These are phyloP conservation scores for Nematostella vectensis DNA, from an alignment of 92 coral and sea anemone species.

Conservation along the genomic window DNA sequence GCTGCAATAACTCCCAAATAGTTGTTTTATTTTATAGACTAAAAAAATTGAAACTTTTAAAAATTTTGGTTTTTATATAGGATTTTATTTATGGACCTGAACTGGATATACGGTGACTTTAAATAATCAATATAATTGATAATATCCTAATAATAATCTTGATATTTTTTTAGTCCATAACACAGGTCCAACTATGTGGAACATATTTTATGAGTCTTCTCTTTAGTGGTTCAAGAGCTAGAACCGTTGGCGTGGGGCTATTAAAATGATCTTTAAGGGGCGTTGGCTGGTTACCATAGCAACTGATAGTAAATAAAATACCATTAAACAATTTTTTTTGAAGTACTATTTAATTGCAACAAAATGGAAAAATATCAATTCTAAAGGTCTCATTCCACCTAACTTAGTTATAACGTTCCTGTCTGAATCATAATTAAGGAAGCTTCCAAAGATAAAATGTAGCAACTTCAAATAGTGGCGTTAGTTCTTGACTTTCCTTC, in stretches of 20 bases:
- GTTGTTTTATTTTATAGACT: background rate
- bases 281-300: slow-evolving; percentile 22
- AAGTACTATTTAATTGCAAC: background rate
- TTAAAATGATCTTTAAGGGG: slow-evolving; percentile 8
- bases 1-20: background rate
- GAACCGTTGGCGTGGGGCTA: slow-evolving; percentile 11
- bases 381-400: slow-evolving; percentile 1
- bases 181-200: slow-evolving; percentile 15
- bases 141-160: slow-evolving; percentile 1
- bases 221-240: slow-evolving; percentile 7
- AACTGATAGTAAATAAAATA: background rate
- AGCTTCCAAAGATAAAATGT: too few species aligned
- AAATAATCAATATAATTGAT: background rate
- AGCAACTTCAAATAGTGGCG: too few species aligned
- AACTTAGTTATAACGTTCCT: too few species aligned
- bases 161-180: slow-evolving; percentile 15
- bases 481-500: too few species aligned
- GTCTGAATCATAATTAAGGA: too few species aligned
- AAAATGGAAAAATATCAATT: background rate
- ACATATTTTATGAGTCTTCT: background rate
- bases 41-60: too few species aligned
- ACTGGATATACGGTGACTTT: background rate
- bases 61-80: background rate
- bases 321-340: background rate
- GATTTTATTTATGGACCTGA: background rate